These are phyloP conservation scores for Styela plicata DNA, from an alignment of 23 tunicate genomes.

Conservation along the genomic window DNA sequence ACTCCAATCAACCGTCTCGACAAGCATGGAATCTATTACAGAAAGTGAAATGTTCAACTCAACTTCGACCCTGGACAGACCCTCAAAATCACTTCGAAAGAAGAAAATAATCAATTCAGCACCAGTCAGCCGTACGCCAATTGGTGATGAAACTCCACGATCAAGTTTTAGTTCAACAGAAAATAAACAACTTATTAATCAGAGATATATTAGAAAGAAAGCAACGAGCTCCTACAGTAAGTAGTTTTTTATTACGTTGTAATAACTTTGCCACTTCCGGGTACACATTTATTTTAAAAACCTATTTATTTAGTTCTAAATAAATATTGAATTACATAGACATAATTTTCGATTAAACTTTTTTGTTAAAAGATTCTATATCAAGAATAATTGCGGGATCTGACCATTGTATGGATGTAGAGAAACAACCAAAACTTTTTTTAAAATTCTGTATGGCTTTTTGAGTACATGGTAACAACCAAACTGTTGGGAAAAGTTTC, in stretches of 20 bases:
- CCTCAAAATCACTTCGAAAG: neutral
- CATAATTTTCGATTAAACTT: too few relatives aligned
- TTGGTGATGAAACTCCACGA: neutral
- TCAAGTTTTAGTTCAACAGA: neutral
- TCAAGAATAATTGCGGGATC: too few relatives aligned
- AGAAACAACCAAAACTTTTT: too few relatives aligned
- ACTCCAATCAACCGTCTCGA: neutral
- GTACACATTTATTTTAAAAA: too few relatives aligned
- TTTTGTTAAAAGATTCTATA: too few relatives aligned
- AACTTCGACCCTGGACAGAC: neutral
- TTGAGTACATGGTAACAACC: too few relatives aligned
- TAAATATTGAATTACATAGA: too few relatives aligned
- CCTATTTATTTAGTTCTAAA: too few relatives aligned
- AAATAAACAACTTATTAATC: neutral
- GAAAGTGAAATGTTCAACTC: neutral
- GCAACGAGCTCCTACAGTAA: conserved; percentile 3
- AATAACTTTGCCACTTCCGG: too few relatives aligned
- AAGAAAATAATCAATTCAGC: conserved; percentile 1
- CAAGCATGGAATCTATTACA: neutral
- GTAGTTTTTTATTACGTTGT: conserved; percentile 6
- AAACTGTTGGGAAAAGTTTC: too few relatives aligned
- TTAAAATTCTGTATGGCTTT: too few relatives aligned
- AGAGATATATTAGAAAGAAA: neutral
- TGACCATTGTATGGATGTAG: too few relatives aligned
- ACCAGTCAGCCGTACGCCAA: neutral